Conservation (phyloP, 37 sponge, comb jelly and placozoan species). For the Cliona cf. orientalis region DNA sequence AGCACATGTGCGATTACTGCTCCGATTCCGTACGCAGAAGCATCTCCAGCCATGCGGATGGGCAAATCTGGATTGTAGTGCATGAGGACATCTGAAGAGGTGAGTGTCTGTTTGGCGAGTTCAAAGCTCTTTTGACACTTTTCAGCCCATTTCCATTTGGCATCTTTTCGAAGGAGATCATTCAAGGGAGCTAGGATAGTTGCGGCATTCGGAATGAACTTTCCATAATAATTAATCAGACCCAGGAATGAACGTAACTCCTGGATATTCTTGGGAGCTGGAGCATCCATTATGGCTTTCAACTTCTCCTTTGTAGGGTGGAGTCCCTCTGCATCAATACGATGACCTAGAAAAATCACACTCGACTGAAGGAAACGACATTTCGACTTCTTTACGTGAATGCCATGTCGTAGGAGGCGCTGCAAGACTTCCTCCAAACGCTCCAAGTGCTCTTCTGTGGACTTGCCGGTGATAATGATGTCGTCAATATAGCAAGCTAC, state of each 20-base stretch:
- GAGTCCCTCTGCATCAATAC: conserved; percentile 36
- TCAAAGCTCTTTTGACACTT: conserved; percentile 30
- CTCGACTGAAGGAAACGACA: conserved; percentile 24
- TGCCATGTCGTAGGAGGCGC: conserved; percentile 15
- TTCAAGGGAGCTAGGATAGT: conserved; percentile 39
- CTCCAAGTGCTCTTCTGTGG: conserved; percentile 20
- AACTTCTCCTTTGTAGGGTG: conserved; percentile 24
- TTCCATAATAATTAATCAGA: conserved; percentile 51
- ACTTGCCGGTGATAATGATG: too few species aligned
- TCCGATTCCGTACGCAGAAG: conserved; percentile 57
- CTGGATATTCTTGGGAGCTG: conserved; percentile 30
- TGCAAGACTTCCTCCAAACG: conserved; percentile 32
- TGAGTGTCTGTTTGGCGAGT: conserved; percentile 19
- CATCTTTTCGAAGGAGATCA: conserved; percentile 1
- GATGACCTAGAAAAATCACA: conserved; percentile 34
- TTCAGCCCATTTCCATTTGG: conserved; percentile 37
- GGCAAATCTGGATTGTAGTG: conserved; percentile 51
- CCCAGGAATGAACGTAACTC: conserved; percentile 54
- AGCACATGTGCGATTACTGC: conserved; percentile 55
- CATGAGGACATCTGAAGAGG: conserved; percentile 13
- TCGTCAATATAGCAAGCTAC: too few species aligned
- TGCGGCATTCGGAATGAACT: conserved; percentile 41
- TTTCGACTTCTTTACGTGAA: conserved; percentile 24
- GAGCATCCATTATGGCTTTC: conserved; percentile 20
- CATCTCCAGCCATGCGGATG: conserved; percentile 37